Conservation (phyloP, 2,113 vertebrate genomes). For the Hydrochoerus hydrochaeris region DNA sequence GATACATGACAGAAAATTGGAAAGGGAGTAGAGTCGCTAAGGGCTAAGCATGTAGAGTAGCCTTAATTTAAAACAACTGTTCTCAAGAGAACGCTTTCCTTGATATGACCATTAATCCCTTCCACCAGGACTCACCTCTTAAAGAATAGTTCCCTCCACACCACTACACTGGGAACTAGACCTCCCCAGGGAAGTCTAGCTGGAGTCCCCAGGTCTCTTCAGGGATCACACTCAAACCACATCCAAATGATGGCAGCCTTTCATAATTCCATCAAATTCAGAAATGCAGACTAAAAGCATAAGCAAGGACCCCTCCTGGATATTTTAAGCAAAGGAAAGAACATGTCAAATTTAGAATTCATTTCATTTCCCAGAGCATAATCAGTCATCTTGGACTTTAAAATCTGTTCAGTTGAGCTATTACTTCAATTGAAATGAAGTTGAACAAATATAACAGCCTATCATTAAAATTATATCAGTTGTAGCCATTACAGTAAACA, state of each 20-base stretch:
- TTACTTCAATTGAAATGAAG: slow-evolving; percentile 69
- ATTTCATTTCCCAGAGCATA: neutral
- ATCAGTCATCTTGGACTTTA: slow-evolving; percentile 39
- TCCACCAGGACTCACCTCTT: neutral
- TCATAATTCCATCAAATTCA: neutral
- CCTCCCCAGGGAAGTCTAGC: too few species aligned
- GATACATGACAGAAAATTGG: neutral
- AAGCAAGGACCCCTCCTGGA: neutral
- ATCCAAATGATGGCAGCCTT: neutral
- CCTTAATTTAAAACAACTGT: neutral
- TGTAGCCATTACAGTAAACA: slow-evolving; percentile 49
- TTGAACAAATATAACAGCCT: slow-evolving; percentile 55
- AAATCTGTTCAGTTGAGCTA: slow-evolving; percentile 24
- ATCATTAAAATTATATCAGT: slow-evolving; percentile 54
- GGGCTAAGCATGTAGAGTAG: too few species aligned
- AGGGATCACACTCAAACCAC: neutral
- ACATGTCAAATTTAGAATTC: neutral
- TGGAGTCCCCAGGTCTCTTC: too few species aligned
- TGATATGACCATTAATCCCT: neutral
- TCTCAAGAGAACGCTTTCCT: neutral
- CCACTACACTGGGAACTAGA: neutral
- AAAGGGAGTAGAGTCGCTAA: neutral
- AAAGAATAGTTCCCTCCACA: neutral
- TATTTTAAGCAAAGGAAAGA: slow-evolving; percentile 36
- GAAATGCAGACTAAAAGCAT: slow-evolving; percentile 23